Conservation (phyloP, 2,888 invertebrate genomes). For the Penaeus monodon region DNA sequence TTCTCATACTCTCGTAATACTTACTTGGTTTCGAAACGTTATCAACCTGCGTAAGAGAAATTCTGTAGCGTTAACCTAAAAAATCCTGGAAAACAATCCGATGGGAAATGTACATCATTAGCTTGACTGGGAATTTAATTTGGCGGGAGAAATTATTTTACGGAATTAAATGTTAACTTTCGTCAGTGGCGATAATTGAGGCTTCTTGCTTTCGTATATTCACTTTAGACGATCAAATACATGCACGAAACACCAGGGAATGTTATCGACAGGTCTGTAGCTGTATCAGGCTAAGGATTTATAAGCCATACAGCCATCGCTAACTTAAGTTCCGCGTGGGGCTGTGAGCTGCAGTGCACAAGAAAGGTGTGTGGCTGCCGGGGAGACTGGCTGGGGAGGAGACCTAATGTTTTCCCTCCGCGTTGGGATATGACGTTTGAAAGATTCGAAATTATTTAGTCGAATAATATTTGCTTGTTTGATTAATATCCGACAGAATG, state of each 20-base stretch:
- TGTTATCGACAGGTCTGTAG: too few relatives aligned
- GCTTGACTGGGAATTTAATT: conserved; percentile 64
- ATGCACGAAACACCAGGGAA: too few relatives aligned
- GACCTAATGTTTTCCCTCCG: conserved; percentile 63
- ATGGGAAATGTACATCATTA: conserved; percentile 62
- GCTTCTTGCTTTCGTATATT: too few relatives aligned
- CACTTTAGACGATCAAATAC: too few relatives aligned
- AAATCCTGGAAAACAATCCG: conserved; percentile 54
- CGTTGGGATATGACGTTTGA: conserved; percentile 63
- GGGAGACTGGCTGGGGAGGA: conserved; percentile 63
- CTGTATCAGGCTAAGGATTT: not conserved
- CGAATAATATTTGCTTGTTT: conserved; percentile 63
- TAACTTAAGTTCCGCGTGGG: conserved; percentile 57
- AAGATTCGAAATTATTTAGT: conserved; percentile 63
- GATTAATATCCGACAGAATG: conserved; percentile 38
- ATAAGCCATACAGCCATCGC: conserved; percentile 40
- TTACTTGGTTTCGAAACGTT: not conserved
- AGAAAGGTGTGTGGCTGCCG: conserved; percentile 62
- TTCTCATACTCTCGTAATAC: conserved; percentile 20
- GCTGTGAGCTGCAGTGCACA: conserved; percentile 63
- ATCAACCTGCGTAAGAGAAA: conserved; percentile 11
- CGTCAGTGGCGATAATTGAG: conserved; percentile 6
- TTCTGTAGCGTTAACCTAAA: conserved; percentile 9
- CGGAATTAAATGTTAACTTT: conserved; percentile 52
- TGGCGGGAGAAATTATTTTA: conserved; percentile 64